Evolutionary conservation across 1,140 invertebrate genomes (phyloP).

Genomic region (Cotesia typhae): DNA sequence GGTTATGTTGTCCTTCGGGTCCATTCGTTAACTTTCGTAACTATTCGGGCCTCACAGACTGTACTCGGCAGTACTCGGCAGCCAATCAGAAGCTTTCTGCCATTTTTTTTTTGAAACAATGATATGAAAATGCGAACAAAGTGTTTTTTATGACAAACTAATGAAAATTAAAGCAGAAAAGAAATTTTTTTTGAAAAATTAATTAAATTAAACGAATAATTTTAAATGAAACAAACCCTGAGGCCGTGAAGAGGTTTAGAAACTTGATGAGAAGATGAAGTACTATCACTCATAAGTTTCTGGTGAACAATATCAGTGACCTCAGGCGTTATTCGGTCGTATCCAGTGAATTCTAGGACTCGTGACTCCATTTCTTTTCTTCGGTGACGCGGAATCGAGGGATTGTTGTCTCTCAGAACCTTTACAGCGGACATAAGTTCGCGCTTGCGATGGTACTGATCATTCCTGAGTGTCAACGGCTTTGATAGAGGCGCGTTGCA

Average conservation of each 20-base stretch:
- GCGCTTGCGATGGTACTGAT: constrained; percentile 55
- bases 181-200: neutral
- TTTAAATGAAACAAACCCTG: constrained; percentile 45
- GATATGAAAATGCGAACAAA: no score
- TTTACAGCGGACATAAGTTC: constrained; percentile 75
- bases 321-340: constrained; percentile 60
- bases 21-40: no score
- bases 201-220: neutral
- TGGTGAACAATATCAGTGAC: constrained; percentile 62
- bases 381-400: constrained; percentile 67
- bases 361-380: constrained; percentile 64
- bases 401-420: constrained; percentile 67
- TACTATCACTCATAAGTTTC: constrained; percentile 43
- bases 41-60: no score
- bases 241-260: constrained; percentile 51
- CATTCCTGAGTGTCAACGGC: constrained; percentile 45
- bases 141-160: no score
- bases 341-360: constrained; percentile 63
- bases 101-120: no score
- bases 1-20: no score
- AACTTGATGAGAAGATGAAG: constrained; percentile 22
- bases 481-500: constrained; percentile 73
- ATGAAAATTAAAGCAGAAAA: no score
- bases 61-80: no score
- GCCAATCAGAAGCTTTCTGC: no score